phyloP scores from a whole-genome alignment of 2,113 vertebrate genomes.

The Hippocampus abdominalis region DNA sequence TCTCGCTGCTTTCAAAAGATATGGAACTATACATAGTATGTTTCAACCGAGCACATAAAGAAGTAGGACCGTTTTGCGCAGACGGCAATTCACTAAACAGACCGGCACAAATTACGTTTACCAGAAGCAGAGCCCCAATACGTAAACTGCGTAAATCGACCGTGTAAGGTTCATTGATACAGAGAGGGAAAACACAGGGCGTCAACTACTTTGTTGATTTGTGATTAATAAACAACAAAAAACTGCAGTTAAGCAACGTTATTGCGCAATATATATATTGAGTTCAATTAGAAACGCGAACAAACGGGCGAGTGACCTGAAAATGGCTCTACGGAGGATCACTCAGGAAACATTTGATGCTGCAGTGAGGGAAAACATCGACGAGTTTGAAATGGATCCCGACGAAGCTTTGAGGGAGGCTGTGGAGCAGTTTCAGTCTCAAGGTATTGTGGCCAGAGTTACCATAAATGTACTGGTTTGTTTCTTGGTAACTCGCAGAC shows the following conservation, averaged over 20 bases:
- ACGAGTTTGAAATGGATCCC: conserved; percentile 86
- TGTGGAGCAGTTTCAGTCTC: conserved; percentile 88
- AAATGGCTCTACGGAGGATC: conserved; percentile 83
- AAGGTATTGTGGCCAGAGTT: conserved; percentile 69
- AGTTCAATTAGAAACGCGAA: neutral
- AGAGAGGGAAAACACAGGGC: conserved; percentile 9
- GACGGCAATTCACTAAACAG: conserved; percentile 42
- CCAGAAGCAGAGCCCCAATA: neutral
- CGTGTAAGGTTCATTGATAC: conserved; percentile 14
- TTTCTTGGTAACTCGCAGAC: neutral
- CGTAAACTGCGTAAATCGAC: conserved; percentile 33
- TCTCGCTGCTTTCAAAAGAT: neutral
- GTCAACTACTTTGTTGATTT: conserved; percentile 2
- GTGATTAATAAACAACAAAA: neutral
- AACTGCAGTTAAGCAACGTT: neutral
- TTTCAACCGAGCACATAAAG: conserved; percentile 9
- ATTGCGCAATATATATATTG: neutral
- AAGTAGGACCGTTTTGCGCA: conserved; percentile 21
- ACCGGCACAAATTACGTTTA: neutral
- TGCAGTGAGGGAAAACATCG: conserved; percentile 84
- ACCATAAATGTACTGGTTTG: neutral
- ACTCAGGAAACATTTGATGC: conserved; percentile 92
- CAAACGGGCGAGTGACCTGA: neutral
- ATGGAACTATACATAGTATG: neutral
- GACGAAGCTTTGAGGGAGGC: conserved; percentile 87